Conservation (phyloP, 2,797 vertebrate species). For the Lepilemur ruficaudatus region DNA sequence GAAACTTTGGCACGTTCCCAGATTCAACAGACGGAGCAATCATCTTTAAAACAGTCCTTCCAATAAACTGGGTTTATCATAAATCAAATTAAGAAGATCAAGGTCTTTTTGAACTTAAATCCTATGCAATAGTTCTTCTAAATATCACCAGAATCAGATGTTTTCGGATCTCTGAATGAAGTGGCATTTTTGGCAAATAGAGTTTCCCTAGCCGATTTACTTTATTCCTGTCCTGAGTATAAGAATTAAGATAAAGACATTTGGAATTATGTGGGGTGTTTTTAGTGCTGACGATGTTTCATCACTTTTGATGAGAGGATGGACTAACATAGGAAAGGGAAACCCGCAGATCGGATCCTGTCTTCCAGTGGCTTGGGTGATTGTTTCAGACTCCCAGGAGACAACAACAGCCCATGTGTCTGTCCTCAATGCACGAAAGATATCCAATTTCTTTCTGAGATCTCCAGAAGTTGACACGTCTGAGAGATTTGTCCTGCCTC, state of each 20-base stretch:
- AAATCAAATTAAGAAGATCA: conserved; percentile 21
- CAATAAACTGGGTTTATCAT: not conserved
- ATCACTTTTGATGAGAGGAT: conserved; percentile 7
- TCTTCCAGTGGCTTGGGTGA: not conserved
- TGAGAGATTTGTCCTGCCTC: not conserved
- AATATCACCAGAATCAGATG: not conserved
- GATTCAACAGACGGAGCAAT: not conserved
- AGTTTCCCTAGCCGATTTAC: not conserved
- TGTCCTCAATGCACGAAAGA: not conserved
- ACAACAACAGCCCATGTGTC: not conserved
- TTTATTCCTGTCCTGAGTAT: not conserved
- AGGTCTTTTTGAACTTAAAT: conserved; percentile 13
- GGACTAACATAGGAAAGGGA: not conserved
- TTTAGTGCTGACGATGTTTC: not conserved
- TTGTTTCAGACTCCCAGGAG: not conserved
- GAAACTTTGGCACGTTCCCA: not conserved
- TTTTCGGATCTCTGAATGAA: not conserved
- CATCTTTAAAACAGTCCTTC: not conserved
- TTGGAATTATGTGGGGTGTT: not conserved
- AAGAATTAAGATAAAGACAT: not conserved
- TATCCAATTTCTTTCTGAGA: not conserved
- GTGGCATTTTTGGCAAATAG: not conserved
- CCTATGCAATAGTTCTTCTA: not conserved
- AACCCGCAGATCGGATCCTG: not conserved
- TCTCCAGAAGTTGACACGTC: not conserved